Conservation (phyloP, 2,888 invertebrate genomes). For the Geotrupes spiniger region DNA sequence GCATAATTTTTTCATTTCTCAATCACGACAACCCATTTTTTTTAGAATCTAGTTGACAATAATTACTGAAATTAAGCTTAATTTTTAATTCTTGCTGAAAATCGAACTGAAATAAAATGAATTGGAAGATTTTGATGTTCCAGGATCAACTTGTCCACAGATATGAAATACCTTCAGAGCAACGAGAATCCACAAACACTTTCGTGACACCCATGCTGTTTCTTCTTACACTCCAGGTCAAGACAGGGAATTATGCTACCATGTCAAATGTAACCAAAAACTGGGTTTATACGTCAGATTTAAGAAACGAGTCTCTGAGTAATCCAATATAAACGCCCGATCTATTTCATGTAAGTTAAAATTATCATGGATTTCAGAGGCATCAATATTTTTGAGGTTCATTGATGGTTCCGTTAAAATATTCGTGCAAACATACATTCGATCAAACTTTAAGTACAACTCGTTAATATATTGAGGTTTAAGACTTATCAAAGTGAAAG, state of each 20-base stretch:
- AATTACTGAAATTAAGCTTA: no score
- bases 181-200: constrained; percentile 53
- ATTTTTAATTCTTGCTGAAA: no score
- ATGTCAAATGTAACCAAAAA: constrained; percentile 66
- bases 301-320: constrained; percentile 55
- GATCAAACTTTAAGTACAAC: no score
- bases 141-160: constrained; percentile 54
- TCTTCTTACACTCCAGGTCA: constrained; percentile 56
- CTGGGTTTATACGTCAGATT: constrained; percentile 59
- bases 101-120: no score
- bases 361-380: no score
- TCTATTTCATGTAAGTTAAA: constrained; percentile 54
- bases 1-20: no score
- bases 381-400: no score
- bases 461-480: constrained; percentile 17
- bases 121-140: constrained; percentile 19
- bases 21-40: no score
- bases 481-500: constrained; percentile 56
- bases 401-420: no score
- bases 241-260: constrained; percentile 64
- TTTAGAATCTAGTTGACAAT: no score
- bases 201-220: constrained; percentile 64
- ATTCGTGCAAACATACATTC: no score
- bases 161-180: constrained; percentile 52
- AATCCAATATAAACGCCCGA: constrained; percentile 54